Percentiles rank a stretch among this genome's conserved stretches.
phyloP scores from a whole-genome alignment of 1,140 invertebrate genomes.

The Capitella teleta region DNA sequence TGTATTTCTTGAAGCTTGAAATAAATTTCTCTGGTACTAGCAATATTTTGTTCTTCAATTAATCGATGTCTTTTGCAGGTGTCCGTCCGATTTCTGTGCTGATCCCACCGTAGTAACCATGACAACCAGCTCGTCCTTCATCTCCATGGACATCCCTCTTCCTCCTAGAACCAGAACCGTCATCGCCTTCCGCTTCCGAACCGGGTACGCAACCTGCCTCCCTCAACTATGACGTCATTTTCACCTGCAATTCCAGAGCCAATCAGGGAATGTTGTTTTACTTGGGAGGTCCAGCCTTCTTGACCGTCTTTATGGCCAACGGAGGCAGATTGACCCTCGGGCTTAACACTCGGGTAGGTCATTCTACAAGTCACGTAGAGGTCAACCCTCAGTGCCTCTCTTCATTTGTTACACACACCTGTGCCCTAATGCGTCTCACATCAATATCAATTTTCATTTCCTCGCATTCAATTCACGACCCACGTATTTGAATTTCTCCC shows the following conservation, averaged over 20 bases:
- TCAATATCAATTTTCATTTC: no score
- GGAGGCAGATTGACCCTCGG: slow-evolving; percentile 3
- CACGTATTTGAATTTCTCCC: no score
- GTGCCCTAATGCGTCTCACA: no score
- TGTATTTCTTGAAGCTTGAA: no score
- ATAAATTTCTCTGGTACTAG: no score
- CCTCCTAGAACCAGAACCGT: slow-evolving; percentile 6
- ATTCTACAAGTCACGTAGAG: no score
- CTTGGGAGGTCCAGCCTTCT: slow-evolving; percentile 7
- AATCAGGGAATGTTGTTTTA: slow-evolving; percentile 6
- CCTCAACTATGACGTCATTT: background rate
- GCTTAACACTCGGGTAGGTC: slow-evolving; percentile 5
- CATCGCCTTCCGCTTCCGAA: slow-evolving; percentile 7
- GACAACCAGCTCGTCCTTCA: background rate
- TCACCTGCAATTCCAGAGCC: background rate
- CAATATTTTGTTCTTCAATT: no score
- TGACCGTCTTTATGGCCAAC: slow-evolving; percentile 1
- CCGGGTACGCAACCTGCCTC: background rate
- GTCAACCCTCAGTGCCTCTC: no score
- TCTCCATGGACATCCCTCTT: slow-evolving; percentile 4
- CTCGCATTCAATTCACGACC: no score
- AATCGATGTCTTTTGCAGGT: no score
- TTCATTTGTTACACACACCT: no score
- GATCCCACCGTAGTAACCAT: slow-evolving; percentile 3
- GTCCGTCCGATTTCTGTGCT: slow-evolving; percentile 6